phyloP scores from a whole-genome alignment of 2,113 vertebrate species.

The Sitta europaea region DNA sequence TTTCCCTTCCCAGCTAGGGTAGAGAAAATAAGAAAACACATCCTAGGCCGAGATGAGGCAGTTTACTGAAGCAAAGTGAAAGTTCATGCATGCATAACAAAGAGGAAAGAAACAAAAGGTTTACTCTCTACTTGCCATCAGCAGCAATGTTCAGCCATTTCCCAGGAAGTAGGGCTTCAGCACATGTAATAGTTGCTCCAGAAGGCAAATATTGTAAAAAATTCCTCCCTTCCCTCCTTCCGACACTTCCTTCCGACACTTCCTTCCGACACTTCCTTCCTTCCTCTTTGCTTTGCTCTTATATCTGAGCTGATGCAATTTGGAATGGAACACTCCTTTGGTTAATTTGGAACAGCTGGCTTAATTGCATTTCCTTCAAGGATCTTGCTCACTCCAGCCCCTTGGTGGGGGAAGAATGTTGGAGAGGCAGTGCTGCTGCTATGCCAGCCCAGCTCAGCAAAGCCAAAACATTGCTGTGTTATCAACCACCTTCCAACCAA shows the following conservation, averaged over 20 bases:
- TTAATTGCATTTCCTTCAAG: not conserved
- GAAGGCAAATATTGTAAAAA: not conserved
- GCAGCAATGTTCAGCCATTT: not conserved
- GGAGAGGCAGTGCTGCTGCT: fast-evolving
- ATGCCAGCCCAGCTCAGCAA: not conserved
- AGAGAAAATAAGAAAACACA: not conserved
- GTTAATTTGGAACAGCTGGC: not conserved
- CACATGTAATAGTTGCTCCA: not conserved
- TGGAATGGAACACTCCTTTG: not conserved
- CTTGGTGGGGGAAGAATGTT: not conserved
- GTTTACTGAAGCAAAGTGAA: not conserved
- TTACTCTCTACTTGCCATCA: not conserved
- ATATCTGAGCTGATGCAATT: not conserved
- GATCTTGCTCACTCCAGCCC: not conserved
- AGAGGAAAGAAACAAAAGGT: not conserved
- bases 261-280: no score
- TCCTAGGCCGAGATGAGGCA: not conserved
- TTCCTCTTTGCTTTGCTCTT: not conserved
- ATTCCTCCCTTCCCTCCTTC: no score
- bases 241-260: no score
- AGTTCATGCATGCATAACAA: not conserved
- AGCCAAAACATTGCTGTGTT: not conserved
- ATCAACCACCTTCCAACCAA: not conserved
- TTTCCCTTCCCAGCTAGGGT: not conserved
- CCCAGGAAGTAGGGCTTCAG: not conserved